Evolutionary conservation across 2,113 vertebrate species (phyloP), one percentile per base, ranked within the genome.

Genomic region (Rhabdornis inornatus): DNA sequence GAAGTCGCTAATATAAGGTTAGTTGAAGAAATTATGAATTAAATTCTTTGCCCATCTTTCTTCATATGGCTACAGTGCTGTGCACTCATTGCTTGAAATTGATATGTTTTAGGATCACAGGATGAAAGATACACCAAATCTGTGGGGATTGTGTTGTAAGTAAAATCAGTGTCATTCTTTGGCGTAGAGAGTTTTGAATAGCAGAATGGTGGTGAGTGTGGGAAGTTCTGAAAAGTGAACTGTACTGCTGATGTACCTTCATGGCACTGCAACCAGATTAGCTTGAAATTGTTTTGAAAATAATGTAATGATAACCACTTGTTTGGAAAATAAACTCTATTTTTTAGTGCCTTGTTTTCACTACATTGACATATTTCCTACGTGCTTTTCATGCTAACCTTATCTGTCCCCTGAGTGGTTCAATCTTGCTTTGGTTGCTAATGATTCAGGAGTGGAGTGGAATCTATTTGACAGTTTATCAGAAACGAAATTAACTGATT

Each of bases 241-340:
- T 25, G 31, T 15, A 31, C 53, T 4, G 13, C 49, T 56, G 44
- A 30, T 1, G 0, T n/a, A 47, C 21, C 20, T 84, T 59, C 0
- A 0, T 49, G 45, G 44, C n/a, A 33, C 53, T 76, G 15, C 35
- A 77, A 42, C 7, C 2, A 64, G 44, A 55, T 70, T 56, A 84
- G 11, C 13, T 76, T 77, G 35, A 89, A 85, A 49, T 68, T 35
- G 12, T 57, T 92, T 82, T 76, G 30, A 82, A 84, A 89, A 61
- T 21, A 77, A 55, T 65, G 28, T 33, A 70, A 59, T 45, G 60
- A 55, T 60, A 92, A 35, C 3, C 59, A 28, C 14, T 56, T 76
- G 7, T 40, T 87, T 74, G 6, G 17, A 57, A 92, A 83, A 85
- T 15, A 89, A 75, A 47, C 16, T 40, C 47, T 52, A 1, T 63